These are phyloP conservation scores for Listrodromus nycthemerus DNA, from an alignment of 2,888 invertebrate species.

Conservation along the genomic window DNA sequence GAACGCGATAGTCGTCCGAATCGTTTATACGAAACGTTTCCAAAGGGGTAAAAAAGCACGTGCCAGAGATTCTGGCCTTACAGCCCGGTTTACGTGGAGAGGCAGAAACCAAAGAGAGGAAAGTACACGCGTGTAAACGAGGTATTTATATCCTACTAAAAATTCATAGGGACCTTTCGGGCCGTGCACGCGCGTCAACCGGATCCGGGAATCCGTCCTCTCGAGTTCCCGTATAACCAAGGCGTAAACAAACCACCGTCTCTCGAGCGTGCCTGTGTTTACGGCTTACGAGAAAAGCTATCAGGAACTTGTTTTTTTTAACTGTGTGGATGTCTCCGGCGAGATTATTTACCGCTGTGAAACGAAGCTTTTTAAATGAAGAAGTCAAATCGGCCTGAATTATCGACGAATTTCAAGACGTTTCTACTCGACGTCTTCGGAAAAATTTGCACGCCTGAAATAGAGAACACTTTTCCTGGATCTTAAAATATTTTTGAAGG, in stretches of 20 bases:
- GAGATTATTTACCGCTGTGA: neutral
- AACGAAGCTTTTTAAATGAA: neutral
- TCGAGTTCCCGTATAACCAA: constrained; percentile 17
- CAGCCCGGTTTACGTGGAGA: constrained; percentile 37
- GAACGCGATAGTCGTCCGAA: constrained; percentile 19
- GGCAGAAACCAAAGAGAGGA: constrained; percentile 31
- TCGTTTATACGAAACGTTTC: constrained; percentile 28
- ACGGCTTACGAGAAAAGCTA: neutral
- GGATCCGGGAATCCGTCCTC: constrained; percentile 52
- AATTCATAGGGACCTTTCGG: constrained; percentile 24
- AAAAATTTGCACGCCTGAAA: neutral
- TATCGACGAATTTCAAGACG: neutral
- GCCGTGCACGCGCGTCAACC: constrained; percentile 17
- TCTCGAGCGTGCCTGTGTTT: constrained; percentile 7
- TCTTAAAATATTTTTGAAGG: no score
- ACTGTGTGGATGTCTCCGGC: neutral
- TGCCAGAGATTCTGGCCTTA: constrained; percentile 9
- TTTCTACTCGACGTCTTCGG: neutral
- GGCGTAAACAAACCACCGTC: constrained; percentile 19
- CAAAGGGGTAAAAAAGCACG: constrained; percentile 45
- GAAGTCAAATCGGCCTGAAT: neutral
- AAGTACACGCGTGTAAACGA: constrained; percentile 6
- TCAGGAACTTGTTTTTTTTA: neutral
- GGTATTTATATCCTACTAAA: constrained; percentile 16
- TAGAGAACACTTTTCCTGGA: neutral